phyloP scores from a whole-genome alignment of 2,797 vertebrate species.

The Cygnus olor region DNA sequence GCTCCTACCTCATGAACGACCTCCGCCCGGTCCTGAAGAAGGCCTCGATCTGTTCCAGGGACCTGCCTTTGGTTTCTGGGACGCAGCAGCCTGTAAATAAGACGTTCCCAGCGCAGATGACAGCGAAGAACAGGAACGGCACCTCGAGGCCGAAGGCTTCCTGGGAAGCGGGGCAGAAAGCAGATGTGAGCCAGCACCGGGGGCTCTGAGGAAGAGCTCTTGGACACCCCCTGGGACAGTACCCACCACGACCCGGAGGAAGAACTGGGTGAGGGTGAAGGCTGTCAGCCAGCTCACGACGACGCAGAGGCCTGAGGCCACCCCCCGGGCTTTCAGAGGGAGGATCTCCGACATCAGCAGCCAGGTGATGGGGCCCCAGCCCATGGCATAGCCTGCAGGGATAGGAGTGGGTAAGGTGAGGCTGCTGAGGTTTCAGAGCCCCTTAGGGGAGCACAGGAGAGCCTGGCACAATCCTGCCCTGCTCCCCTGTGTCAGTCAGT shows the following conservation, averaged over 20 bases:
- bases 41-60: conserved; percentile 94
- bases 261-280: conserved; percentile 87
- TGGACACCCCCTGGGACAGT: rapidly evolving
- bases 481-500: background rate
- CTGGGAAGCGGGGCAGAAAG: conserved; percentile 52
- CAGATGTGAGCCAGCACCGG: background rate
- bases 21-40: conserved; percentile 85
- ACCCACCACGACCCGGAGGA: conserved; percentile 85
- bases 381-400: conserved; percentile 91
- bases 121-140: conserved; percentile 88
- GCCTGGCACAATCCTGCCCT: background rate
- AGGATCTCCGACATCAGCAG: conserved; percentile 95
- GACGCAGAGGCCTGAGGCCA: conserved; percentile 92
- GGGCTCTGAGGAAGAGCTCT: background rate
- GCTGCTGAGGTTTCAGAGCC: background rate
- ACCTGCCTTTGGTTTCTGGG: conserved; percentile 90
- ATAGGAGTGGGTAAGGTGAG: background rate
- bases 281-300: conserved; percentile 92
- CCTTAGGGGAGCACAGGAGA: background rate
- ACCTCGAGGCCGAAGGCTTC: conserved; percentile 82
- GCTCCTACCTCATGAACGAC: conserved; percentile 66
- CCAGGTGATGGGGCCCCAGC: conserved; percentile 98
- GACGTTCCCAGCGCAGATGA: conserved; percentile 84
- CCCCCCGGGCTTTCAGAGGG: conserved; percentile 88
- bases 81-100: conserved; percentile 89